phyloP scores from a whole-genome alignment of 1,140 invertebrate genomes.

The Plectrocnemia conspersa region DNA sequence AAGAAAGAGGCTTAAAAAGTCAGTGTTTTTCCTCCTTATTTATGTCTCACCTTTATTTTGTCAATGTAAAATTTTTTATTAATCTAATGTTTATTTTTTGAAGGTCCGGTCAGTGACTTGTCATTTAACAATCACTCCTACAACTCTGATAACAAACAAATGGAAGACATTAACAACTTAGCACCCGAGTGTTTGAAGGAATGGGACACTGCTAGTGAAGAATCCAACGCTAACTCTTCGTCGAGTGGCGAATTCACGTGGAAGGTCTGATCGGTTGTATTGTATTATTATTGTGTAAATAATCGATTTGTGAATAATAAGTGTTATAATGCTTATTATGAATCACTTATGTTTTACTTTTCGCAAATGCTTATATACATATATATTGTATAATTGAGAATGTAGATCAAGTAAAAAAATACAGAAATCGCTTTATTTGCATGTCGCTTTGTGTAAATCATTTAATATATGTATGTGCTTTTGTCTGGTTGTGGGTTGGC shows the following conservation, averaged over 20 bases:
- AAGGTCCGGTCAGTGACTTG: conserved; percentile 8
- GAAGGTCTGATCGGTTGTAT: conserved; percentile 56
- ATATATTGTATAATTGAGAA: conserved; percentile 3
- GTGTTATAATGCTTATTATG: neutral
- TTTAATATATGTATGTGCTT: conserved; percentile 32
- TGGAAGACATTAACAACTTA: conserved; percentile 18
- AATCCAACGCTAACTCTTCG: conserved; percentile 51
- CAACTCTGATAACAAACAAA: neutral
- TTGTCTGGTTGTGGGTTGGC: conserved; percentile 33
- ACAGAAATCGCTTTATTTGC: neutral
- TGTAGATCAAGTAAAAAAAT: neutral
- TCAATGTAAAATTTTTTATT: no score
- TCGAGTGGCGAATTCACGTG: conserved; percentile 73
- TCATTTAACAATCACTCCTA: neutral
- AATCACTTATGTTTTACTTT: neutral
- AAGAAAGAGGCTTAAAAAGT: no score
- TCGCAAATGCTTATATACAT: neutral
- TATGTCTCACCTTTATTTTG: no score
- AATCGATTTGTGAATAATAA: conserved; percentile 5
- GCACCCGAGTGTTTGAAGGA: conserved; percentile 46
- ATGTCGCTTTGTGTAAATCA: conserved; percentile 5
- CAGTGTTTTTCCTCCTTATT: no score
- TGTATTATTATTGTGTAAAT: neutral
- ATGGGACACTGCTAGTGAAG: conserved; percentile 56
- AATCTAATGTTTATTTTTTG: no score